A percentile compares a stretch with the other conserved stretches of the same genome.
Evolutionary conservation across 1,140 invertebrate species (phyloP).

Genomic region (Zeugodacus cucurbitae): DNA sequence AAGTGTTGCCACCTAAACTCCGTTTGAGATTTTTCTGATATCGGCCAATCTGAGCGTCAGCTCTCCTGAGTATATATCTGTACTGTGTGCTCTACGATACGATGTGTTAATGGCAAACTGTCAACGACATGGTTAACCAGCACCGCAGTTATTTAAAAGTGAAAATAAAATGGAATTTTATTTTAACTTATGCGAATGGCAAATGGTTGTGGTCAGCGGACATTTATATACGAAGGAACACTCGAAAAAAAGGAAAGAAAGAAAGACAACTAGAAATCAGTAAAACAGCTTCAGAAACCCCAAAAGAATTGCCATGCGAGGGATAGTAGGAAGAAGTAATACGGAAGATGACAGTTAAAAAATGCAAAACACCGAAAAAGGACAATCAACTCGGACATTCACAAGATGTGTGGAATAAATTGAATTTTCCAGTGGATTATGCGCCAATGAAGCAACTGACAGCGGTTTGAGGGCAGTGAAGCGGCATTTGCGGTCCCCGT

Average conservation of each 20-base stretch:
- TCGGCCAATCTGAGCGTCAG: too few relatives aligned
- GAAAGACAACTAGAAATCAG: too few relatives aligned
- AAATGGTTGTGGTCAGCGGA: background rate
- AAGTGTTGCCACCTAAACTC: too few relatives aligned
- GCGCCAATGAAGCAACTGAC: conserved; percentile 18
- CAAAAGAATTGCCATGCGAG: background rate
- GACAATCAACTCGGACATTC: conserved; percentile 4
- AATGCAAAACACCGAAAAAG: conserved; percentile 11
- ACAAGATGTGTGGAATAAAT: conserved; percentile 20
- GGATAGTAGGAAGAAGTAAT: too few relatives aligned
- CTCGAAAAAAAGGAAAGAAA: background rate
- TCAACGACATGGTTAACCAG: background rate
- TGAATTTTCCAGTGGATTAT: conserved; percentile 35
- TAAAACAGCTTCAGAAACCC: background rate
- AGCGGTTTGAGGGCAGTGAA: background rate
- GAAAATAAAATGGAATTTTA: conserved; percentile 17
- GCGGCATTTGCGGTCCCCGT: background rate
- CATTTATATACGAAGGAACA: background rate
- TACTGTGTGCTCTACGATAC: background rate
- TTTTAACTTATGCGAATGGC: background rate
- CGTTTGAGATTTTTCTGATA: too few relatives aligned
- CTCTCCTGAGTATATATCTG: background rate
- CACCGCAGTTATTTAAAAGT: background rate
- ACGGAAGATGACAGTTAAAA: background rate
- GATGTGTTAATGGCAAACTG: conserved; percentile 4